Base-by-base conservation (phyloP, 2,888 invertebrate species). In the Liodrosophila aerea region DNA sequence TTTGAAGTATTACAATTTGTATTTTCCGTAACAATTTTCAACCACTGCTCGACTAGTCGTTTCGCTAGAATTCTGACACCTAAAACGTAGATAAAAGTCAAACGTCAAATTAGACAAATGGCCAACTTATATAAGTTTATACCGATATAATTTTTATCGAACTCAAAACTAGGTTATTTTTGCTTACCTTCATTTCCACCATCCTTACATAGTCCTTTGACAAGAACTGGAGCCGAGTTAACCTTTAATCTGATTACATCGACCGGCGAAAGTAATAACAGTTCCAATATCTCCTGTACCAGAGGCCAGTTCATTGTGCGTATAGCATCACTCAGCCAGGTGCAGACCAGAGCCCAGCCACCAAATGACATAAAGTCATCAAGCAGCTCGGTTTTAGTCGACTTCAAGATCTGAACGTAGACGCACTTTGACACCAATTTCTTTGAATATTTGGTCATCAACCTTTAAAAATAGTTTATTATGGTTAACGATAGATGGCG, bases 361-460 rank as follows among this genome's bases (percentile, higher is more conserved):
- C 97, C 97, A 59, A 94, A 94, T 58, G 93, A 93, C 94, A 98
- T 95, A 89, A 98, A 97, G 92, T 95, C 93, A 63, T 95, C 95
- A 50, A 98, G 91, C 63, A 97, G 91, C 67, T 95, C 94, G 4
- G 94, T 93, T 87, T 95, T 94, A 8, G 98, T 97, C 65, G 94
- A 94, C 90, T 96, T 96, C 59, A 98, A 91, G 85, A 98, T 97
- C 89, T 97, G 95, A 81, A 97, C 94, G 88, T 98, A 98, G 85
- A 98, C 95, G 91, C 98, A 98, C 92, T 97, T 97, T 78, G 97
- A 97, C 51, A 98, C 98, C 74, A 98, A 92, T 90, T 98, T 98
- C 89, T 96, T 97, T 1, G 97, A 97, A 91, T 96, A 97, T 90
- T 97, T 97, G 41, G 95, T 95, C 98, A 98, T 98, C 87, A 98